A percentile compares a stretch with the other conserved stretches of the same genome.
These are phyloP conservation scores for Tyria jacobaeae DNA, from an alignment of 2,888 invertebrate genomes.

Conservation along the genomic window DNA sequence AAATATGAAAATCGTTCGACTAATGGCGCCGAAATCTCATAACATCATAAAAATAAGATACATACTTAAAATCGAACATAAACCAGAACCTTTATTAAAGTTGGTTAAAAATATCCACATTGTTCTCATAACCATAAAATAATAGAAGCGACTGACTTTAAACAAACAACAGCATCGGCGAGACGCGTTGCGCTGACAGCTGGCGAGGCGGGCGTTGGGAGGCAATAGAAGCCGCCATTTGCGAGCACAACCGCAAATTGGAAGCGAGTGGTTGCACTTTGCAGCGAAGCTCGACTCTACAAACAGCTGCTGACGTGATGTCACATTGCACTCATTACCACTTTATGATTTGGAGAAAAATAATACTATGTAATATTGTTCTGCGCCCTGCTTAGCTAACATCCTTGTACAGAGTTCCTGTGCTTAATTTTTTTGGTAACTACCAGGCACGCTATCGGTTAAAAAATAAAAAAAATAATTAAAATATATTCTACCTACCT, in stretches of 20 bases:
- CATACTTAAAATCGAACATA: too few species aligned
- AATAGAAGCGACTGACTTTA: conserved; percentile 27
- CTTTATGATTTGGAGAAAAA: conserved; percentile 44
- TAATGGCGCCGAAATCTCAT: too few species aligned
- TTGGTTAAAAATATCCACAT: background rate
- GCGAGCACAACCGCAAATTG: conserved; percentile 51
- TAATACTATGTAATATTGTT: conserved; percentile 16
- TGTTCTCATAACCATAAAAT: background rate
- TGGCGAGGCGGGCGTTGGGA: too few species aligned
- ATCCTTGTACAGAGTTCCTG: too few species aligned
- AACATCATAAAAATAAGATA: too few species aligned
- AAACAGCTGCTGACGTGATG: conserved; percentile 33
- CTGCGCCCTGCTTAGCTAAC: too few species aligned
- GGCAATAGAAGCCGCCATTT: conserved; percentile 34
- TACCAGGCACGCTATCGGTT: too few species aligned
- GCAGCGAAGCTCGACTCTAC: conserved; percentile 15
- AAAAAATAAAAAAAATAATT: too few species aligned
- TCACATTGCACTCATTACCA: conserved; percentile 40
- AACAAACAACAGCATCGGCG: conserved; percentile 24
- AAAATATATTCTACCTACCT: too few species aligned
- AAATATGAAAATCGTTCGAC: too few species aligned
- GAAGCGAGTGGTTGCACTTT: conserved; percentile 33
- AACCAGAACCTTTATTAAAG: too few species aligned
- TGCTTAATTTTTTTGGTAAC: too few species aligned
- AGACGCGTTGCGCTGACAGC: conserved; percentile 43